Evolutionary conservation across 2,888 invertebrate genomes (phyloP).

Genomic region (Eupithecia inturbata): DNA sequence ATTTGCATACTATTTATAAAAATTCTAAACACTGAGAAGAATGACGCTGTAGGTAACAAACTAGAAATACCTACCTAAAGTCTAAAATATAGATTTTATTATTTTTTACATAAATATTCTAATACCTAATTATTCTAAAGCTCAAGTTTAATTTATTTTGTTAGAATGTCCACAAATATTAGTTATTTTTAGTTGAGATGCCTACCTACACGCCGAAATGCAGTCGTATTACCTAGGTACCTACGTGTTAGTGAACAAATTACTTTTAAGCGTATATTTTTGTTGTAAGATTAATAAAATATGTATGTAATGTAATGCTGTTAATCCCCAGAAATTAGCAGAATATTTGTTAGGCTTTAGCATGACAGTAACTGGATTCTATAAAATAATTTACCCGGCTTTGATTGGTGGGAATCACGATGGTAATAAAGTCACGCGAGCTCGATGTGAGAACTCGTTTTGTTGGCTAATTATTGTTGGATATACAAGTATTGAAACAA

Average conservation of each 20-base stretch:
- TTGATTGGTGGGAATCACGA: slow-evolving; percentile 56
- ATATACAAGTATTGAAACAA: too few species aligned
- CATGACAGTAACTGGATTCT: slow-evolving; percentile 32
- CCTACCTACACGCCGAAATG: too few species aligned
- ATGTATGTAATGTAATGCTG: not conserved
- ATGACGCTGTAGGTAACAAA: not conserved
- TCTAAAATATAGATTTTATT: not conserved
- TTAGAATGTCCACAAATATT: too few species aligned
- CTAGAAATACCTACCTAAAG: too few species aligned
- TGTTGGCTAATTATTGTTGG: not conserved
- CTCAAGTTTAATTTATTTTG: too few species aligned
- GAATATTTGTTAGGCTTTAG: not conserved
- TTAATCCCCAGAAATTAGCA: not conserved
- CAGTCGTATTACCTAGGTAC: too few species aligned
- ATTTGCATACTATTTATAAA: too few species aligned
- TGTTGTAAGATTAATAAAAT: not conserved
- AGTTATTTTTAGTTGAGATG: too few species aligned
- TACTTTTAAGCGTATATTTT: not conserved
- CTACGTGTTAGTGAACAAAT: too few species aligned
- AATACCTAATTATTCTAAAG: too few species aligned
- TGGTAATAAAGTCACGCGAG: slow-evolving; percentile 59
- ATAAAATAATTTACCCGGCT: slow-evolving; percentile 55
- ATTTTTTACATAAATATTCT: too few species aligned
- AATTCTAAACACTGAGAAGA: not conserved
- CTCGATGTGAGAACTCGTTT: slow-evolving; percentile 38